Conservation (phyloP, 2,113 vertebrate species). For the Megaceryle torquata region DNA sequence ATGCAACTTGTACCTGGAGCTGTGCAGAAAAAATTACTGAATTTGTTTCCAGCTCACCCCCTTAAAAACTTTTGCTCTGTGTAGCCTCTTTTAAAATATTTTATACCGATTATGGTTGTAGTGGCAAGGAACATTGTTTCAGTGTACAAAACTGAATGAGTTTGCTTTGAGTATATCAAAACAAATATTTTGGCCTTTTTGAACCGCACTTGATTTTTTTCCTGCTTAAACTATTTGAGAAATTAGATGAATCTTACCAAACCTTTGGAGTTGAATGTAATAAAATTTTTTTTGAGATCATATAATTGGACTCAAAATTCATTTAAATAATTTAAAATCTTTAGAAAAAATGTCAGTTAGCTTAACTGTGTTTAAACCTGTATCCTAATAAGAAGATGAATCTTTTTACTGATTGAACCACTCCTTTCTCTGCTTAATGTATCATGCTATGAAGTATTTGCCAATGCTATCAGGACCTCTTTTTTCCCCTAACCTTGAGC, state of each 20-base stretch:
- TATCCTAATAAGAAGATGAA: not conserved
- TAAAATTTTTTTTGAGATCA: not conserved
- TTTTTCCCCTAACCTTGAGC: not conserved
- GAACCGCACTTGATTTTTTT: not conserved
- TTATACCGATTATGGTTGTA: not conserved
- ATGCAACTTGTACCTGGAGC: not conserved
- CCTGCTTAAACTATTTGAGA: not conserved
- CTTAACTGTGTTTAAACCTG: not conserved
- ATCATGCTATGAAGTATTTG: not conserved
- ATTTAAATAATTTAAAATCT: not conserved
- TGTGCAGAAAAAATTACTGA: not conserved
- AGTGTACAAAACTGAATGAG: not conserved
- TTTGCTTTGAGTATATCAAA: not conserved
- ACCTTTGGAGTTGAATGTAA: fast-evolving
- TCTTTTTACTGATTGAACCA: not conserved
- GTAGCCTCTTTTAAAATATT: not conserved
- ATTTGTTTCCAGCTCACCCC: not conserved
- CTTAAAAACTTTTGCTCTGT: not conserved
- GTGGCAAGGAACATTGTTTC: not conserved
- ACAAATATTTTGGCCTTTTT: not conserved
- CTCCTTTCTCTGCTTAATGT: not conserved
- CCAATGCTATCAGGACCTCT: not conserved
- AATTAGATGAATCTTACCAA: not conserved
- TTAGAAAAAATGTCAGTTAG: not conserved
- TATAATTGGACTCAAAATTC: not conserved